Evolutionary conservation across 2,888 invertebrate species (phyloP).

Genomic region (Gymnoscelis rufifasciata): DNA sequence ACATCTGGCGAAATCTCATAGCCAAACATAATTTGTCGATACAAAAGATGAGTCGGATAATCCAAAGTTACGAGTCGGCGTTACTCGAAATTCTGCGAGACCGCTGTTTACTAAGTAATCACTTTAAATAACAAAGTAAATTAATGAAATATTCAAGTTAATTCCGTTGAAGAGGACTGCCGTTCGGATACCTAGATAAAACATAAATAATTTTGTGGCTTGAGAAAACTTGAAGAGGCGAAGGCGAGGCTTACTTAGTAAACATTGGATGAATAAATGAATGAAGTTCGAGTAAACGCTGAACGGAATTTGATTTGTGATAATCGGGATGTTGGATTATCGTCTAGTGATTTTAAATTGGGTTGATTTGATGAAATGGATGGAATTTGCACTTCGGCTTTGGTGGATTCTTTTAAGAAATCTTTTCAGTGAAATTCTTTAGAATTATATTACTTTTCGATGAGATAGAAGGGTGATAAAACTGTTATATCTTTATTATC

Average conservation of each 20-base stretch:
- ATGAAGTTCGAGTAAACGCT: slow-evolving; percentile 34
- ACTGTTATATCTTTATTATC: neutral
- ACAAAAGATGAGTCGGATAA: slow-evolving; percentile 51
- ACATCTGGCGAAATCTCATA: slow-evolving; percentile 42
- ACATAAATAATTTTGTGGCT: slow-evolving; percentile 46
- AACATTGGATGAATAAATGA: slow-evolving; percentile 61
- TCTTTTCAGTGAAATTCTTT: neutral
- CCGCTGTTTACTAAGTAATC: slow-evolving; percentile 59
- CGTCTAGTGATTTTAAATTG: slow-evolving; percentile 20
- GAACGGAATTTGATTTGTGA: slow-evolving; percentile 30
- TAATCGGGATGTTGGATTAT: slow-evolving; percentile 21
- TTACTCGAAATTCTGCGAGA: slow-evolving; percentile 38
- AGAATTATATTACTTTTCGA: neutral
- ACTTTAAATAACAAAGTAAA: slow-evolving; percentile 55
- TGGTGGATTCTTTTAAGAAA: neutral
- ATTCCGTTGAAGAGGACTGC: slow-evolving; percentile 47
- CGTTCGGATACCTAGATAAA: slow-evolving; percentile 39
- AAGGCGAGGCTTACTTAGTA: slow-evolving; percentile 43
- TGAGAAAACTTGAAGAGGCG: slow-evolving; percentile 36
- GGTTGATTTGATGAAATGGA: slow-evolving; percentile 12
- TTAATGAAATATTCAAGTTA: slow-evolving; percentile 68
- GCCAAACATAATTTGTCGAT: slow-evolving; percentile 49
- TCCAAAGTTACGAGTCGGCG: slow-evolving; percentile 31
- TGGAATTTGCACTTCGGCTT: slow-evolving; percentile 1
- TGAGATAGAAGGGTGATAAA: too few species aligned